Conservation (phyloP, 2,113 vertebrate species). For the Pipa parva region DNA sequence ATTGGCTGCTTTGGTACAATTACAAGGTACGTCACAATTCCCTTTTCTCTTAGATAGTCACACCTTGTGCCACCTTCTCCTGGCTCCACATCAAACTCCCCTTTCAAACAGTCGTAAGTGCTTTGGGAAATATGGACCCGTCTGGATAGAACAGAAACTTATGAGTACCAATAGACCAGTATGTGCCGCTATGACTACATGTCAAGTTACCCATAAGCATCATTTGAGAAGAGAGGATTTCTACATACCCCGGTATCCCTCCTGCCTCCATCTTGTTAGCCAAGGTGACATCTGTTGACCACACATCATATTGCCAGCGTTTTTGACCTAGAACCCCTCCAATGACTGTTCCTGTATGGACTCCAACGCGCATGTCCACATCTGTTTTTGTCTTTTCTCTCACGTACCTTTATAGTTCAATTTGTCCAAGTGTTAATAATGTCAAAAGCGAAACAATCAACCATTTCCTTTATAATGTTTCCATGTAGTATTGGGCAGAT, state of each 20-base stretch:
- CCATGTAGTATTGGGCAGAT: too few relatives aligned
- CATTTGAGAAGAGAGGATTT: too few relatives aligned
- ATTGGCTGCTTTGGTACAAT: conserved; percentile 72
- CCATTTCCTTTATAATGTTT: too few relatives aligned
- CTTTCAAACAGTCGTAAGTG: conserved; percentile 85
- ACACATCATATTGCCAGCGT: conserved; percentile 93
- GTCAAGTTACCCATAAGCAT: too few relatives aligned
- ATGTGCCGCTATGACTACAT: too few relatives aligned
- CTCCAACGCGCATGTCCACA: conserved; percentile 92
- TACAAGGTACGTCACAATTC: conserved; percentile 84
- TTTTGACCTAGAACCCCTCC: conserved; percentile 92
- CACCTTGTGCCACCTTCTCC: conserved; percentile 83
- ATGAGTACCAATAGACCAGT: too few relatives aligned
- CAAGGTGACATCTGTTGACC: conserved; percentile 91
- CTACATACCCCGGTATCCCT: conserved; percentile 84
- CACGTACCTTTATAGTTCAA: conserved; percentile 87
- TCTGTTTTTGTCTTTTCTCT: conserved; percentile 87
- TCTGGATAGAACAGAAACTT: conserved; percentile 62
- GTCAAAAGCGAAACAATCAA: too few relatives aligned
- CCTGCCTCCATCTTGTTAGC: conserved; percentile 96
- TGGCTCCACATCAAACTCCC: conserved; percentile 86
- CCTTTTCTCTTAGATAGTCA: conserved; percentile 85
- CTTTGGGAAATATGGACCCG: conserved; percentile 92
- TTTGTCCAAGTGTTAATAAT: too few relatives aligned
- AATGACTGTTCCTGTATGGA: conserved; percentile 87